Evolutionary conservation across 2,888 invertebrate genomes (phyloP).

Genomic region (Melanophora roralis): DNA sequence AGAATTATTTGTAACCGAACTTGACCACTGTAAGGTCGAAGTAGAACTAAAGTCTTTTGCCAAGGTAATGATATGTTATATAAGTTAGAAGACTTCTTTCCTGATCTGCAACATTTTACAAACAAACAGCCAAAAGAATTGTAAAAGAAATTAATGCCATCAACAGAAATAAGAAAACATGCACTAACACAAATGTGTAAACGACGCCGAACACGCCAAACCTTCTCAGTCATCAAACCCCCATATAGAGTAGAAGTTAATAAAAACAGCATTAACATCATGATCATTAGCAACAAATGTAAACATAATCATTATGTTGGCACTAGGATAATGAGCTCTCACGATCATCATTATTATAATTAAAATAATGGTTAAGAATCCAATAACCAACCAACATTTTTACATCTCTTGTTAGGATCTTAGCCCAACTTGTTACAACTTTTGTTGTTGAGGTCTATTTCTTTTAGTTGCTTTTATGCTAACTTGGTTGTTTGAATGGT

Average conservation of each 20-base stretch:
- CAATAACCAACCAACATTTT: constrained; percentile 7
- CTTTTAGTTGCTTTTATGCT: constrained; percentile 32
- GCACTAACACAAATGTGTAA: constrained; percentile 33
- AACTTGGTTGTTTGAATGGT: constrained; percentile 14
- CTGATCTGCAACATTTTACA: constrained; percentile 54
- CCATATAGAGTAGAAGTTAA: constrained; percentile 26
- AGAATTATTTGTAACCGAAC: constrained; percentile 68
- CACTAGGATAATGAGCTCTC: constrained; percentile 29
- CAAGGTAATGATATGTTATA: constrained; percentile 77
- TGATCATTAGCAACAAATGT: not conserved
- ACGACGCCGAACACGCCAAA: constrained; percentile 6
- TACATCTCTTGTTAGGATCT: constrained; percentile 4
- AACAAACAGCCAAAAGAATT: constrained; percentile 54
- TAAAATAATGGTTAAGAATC: not conserved
- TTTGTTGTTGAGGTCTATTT: constrained; percentile 27
- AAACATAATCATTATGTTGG: not conserved
- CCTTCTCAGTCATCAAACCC: constrained; percentile 31
- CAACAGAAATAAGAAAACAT: constrained; percentile 16
- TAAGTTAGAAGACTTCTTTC: constrained; percentile 76
- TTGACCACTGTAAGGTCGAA: constrained; percentile 77
- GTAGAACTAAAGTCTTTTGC: constrained; percentile 77
- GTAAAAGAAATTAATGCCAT: constrained; percentile 44
- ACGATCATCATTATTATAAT: constrained; percentile 22
- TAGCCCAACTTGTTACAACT: not conserved
- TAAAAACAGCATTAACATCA: constrained; percentile 24